Base-by-base conservation (phyloP, 2,113 vertebrate genomes). In the Callaeas wilsoni region DNA sequence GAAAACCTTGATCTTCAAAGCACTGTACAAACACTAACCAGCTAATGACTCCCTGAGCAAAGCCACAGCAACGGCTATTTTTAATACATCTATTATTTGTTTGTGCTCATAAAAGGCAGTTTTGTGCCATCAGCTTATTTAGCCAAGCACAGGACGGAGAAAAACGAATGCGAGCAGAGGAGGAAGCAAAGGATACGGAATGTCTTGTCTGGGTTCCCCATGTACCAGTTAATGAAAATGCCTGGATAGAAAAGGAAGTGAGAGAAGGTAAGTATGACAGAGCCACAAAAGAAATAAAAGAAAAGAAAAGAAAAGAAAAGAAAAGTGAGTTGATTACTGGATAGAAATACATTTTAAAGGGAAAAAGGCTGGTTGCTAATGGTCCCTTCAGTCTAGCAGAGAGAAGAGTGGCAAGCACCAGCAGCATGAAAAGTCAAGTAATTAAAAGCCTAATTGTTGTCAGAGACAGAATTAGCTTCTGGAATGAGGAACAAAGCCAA, bases 81-180 rank as follows among this genome's bases (percentile, higher is more conserved):
- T 95, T 92, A 96, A 95, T 75, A 59, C 82, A 82, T 55, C 69
- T 83, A 6, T 88, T 88, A 88, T 82, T 94, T 93, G 77, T 87
- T 89, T 92, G 57, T 71, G 83, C 92, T 90, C 55, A 70, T 88
- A 74, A 92, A 94, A 89, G 88, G 60, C 62, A 68, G 60, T 33
- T 89, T 75, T 86, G 76, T 87, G 83, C 69, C 73, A 75, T 90
- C 85, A 84, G 86, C 83, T 96, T 67, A 82, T 86, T 80, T 50
- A 88, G 79, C 44, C 27, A 49, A 77, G 88, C 42, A 74, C 23
- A 17, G 46, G 75, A 62, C 4, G 6, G 41, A 67, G 47, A 67
- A 77, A 73, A 70, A 90, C 0, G 13, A 60, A 65, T 16, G 29
- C 16, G 59, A 87, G 57, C 12, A 35, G 52, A 37, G 39, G 33